Percentiles rank a stretch among this genome's conserved stretches.
These are phyloP conservation scores for Ascaphus truei DNA, from an alignment of 2,113 vertebrate genomes.

Conservation along the genomic window DNA sequence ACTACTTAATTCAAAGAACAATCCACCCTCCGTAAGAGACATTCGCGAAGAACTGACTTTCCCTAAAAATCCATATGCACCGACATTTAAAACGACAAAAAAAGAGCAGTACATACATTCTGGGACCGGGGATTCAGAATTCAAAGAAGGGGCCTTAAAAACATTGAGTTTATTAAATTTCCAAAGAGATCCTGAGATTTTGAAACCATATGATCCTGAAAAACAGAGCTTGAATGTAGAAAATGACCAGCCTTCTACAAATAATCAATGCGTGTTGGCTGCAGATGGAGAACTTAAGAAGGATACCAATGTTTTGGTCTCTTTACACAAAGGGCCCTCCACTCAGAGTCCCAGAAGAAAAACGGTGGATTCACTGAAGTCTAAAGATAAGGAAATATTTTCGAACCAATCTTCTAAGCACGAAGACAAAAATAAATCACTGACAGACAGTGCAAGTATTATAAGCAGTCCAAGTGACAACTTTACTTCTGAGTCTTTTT, in stretches of 20 bases:
- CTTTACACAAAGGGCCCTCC: conserved; percentile 48
- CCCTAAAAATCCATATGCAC: conserved; percentile 63
- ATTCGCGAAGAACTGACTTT: conserved; percentile 36
- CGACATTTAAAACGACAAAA: conserved; percentile 61
- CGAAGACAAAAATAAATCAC: conserved; percentile 50
- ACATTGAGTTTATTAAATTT: conserved; percentile 75
- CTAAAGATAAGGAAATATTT: conserved; percentile 42
- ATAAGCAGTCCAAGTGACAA: conserved; percentile 42
- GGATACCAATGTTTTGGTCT: conserved; percentile 41
- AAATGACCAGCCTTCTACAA: conserved; percentile 47
- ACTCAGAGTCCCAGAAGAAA: conserved; percentile 36
- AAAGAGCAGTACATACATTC: conserved; percentile 49
- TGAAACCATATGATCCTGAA: conserved; percentile 86
- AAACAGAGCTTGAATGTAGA: conserved; percentile 64
- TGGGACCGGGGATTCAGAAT: conserved; percentile 56
- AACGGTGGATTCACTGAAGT: conserved; percentile 52
- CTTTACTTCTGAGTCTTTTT: conserved; percentile 42
- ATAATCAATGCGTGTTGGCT: conserved; percentile 43
- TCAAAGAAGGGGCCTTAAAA: conserved; percentile 53
- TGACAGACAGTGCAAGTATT: conserved; percentile 46
- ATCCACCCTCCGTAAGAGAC: conserved; percentile 55
- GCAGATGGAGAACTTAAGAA: conserved; percentile 45
- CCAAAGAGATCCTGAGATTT: conserved; percentile 85
- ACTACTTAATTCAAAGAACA: conserved; percentile 55
- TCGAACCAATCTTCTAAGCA: conserved; percentile 50